Conservation (phyloP, 2,888 invertebrate species). For the Psylliodes chrysocephalus region DNA sequence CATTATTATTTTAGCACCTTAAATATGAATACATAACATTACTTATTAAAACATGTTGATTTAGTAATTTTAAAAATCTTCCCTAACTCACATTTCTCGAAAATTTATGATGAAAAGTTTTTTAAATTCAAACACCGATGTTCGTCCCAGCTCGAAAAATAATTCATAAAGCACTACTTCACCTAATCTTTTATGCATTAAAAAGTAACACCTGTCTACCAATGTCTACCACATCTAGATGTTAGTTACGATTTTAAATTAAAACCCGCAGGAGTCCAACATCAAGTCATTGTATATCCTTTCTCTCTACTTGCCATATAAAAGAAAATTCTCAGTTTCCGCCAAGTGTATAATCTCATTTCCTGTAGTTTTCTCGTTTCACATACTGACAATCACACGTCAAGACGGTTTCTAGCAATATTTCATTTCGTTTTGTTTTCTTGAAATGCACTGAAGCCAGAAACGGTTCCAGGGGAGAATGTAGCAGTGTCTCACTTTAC, state of each 20-base stretch:
- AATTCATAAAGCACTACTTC: background rate
- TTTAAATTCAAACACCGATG: too few relatives aligned
- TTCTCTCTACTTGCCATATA: background rate
- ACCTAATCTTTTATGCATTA: constrained; percentile 5
- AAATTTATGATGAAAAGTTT: too few relatives aligned
- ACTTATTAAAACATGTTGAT: too few relatives aligned
- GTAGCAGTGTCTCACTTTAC: too few relatives aligned
- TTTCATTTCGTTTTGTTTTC: background rate
- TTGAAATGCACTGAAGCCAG: background rate
- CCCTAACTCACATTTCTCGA: too few relatives aligned
- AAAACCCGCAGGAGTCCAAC: constrained; percentile 12
- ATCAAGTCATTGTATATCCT: constrained; percentile 12
- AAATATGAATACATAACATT: too few relatives aligned
- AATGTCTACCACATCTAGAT: background rate
- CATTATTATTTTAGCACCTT: too few relatives aligned
- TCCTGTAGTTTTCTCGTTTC: constrained; percentile 15
- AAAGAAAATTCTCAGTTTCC: constrained; percentile 18
- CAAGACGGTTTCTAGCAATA: constrained; percentile 6
- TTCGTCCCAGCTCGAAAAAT: background rate
- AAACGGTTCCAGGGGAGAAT: background rate
- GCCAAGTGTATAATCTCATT: constrained; percentile 17
- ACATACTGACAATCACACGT: constrained; percentile 17
- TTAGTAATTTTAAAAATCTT: too few relatives aligned
- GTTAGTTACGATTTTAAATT: constrained; percentile 17
- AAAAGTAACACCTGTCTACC: constrained; percentile 9